Percentiles rank a stretch among this genome's conserved stretches.
Conservation (phyloP, 2,113 vertebrate species). For the Phasianus colchicus region DNA sequence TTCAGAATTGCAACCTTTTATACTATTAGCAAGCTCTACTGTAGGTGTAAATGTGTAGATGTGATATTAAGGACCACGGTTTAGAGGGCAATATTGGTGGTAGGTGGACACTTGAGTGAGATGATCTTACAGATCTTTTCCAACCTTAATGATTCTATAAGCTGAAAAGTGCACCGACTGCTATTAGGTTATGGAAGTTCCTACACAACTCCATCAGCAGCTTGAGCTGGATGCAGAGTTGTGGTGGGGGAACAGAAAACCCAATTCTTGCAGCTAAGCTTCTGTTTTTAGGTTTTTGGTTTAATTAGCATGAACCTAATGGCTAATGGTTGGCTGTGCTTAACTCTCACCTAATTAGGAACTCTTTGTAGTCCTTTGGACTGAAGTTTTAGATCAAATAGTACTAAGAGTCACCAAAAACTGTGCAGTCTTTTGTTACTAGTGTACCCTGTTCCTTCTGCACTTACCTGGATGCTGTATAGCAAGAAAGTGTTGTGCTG, state of each 20-base stretch:
- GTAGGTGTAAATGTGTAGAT: too few relatives aligned
- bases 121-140: too few relatives aligned
- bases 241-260: rapidly evolving
- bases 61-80: too few relatives aligned
- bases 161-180: not conserved
- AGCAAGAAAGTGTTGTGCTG: not conserved
- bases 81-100: too few relatives aligned
- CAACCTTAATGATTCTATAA: too few relatives aligned
- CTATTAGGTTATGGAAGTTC: not conserved
- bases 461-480: not conserved
- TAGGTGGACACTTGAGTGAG: too few relatives aligned
- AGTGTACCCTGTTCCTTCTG: not conserved
- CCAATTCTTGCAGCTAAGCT: not conserved
- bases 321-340: not conserved
- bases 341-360: not conserved
- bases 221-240: not conserved
- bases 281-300: not conserved
- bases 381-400: not conserved
- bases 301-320: not conserved
- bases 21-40: not conserved
- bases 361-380: not conserved
- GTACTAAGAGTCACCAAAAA: not conserved
- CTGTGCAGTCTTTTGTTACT: not conserved
- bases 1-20: not conserved
- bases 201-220: not conserved